Conservation (phyloP, 2,888 invertebrate genomes). For the Ceramica pisi region DNA sequence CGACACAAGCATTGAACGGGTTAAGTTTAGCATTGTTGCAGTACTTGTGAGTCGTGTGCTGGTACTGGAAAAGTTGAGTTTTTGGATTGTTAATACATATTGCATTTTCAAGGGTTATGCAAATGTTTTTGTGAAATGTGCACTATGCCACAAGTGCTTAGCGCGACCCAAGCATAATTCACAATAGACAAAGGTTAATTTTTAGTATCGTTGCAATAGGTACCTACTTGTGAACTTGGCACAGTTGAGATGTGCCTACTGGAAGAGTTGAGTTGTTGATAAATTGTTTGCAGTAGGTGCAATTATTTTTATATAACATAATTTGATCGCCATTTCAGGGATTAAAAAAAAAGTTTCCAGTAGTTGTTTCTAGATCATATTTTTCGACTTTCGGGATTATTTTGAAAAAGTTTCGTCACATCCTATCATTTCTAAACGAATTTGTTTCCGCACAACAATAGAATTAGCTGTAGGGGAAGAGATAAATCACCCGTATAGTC, state of each 20-base stretch:
- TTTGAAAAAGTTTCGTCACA: not conserved
- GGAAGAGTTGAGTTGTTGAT: too few relatives aligned
- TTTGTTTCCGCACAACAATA: slow-evolving; percentile 20
- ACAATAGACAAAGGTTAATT: too few relatives aligned
- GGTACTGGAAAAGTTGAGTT: not conserved
- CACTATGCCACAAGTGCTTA: too few relatives aligned
- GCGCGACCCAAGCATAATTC: too few relatives aligned
- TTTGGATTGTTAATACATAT: too few relatives aligned
- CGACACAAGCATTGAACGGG: slow-evolving; percentile 45
- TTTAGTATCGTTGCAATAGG: too few relatives aligned
- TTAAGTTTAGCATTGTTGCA: slow-evolving; percentile 42
- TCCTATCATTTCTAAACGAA: not conserved
- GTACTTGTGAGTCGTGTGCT: slow-evolving; percentile 3
- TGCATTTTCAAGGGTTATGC: not conserved
- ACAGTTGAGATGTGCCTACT: too few relatives aligned
- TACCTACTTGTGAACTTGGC: too few relatives aligned
- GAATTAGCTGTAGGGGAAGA: slow-evolving; percentile 39
- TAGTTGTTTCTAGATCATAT: not conserved
- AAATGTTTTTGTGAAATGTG: not conserved
- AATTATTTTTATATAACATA: too few relatives aligned
- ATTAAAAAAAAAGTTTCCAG: not conserved
- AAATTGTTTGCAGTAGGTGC: too few relatives aligned
- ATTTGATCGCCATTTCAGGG: not conserved
- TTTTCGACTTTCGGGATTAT: not conserved
- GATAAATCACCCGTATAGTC: slow-evolving; percentile 51